These are phyloP conservation scores for Aegotheles bennettii DNA, from an alignment of 2,113 vertebrate genomes.

Conservation along the genomic window DNA sequence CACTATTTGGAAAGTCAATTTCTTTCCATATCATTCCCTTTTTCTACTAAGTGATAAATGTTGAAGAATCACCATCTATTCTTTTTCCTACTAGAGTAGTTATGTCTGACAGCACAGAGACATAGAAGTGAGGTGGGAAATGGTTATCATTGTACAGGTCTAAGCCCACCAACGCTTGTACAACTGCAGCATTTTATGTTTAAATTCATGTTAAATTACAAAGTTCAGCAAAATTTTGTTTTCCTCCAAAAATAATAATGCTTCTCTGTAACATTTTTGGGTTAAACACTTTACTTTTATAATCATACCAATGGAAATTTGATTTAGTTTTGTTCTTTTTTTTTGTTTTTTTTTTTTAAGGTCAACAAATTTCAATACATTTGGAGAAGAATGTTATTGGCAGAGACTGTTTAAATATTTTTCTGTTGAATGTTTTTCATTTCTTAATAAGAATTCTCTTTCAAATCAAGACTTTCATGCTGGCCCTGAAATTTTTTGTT, in stretches of 20 bases:
- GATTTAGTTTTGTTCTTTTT: too few relatives aligned
- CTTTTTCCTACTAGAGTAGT: not conserved
- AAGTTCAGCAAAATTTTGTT: not conserved
- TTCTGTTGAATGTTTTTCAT: not conserved
- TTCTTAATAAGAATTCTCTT: not conserved
- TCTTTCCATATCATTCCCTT: not conserved
- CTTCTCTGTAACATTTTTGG: not conserved
- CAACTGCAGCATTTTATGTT: not conserved
- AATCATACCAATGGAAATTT: not conserved
- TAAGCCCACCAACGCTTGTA: not conserved
- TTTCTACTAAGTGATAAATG: not conserved
- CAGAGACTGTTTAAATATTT: accelerated
- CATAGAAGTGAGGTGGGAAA: not conserved
- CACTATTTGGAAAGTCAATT: not conserved
- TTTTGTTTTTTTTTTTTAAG: not conserved
- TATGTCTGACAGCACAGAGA: not conserved
- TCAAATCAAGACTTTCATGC: not conserved
- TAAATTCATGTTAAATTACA: not conserved
- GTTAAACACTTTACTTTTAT: not conserved
- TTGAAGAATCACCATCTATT: not conserved
- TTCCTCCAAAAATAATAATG: not conserved
- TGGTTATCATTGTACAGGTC: not conserved
- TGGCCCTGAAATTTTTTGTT: not conserved
- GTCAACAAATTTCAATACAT: too few relatives aligned
- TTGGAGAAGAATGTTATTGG: not conserved